phyloP scores from a whole-genome alignment of 2,888 invertebrate species.

The Sialis lutaria region DNA sequence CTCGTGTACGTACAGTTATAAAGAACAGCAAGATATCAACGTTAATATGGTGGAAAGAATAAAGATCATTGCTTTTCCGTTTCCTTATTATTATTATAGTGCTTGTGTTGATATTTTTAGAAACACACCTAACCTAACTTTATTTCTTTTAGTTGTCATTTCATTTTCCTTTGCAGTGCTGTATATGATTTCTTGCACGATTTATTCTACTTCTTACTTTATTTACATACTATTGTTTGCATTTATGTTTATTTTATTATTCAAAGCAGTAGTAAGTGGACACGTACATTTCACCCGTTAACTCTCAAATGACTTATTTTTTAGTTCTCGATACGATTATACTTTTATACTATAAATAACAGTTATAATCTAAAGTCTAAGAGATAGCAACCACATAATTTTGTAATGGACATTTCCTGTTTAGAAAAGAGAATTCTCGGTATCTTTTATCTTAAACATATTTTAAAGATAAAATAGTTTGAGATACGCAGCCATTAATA shows the following conservation, averaged over 20 bases:
- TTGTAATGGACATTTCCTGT: too few relatives aligned
- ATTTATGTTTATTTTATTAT: neutral
- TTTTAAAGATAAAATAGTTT: too few relatives aligned
- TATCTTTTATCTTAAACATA: too few relatives aligned
- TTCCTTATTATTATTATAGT: conserved; percentile 3
- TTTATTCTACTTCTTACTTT: conserved; percentile 1
- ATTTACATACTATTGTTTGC: conserved; percentile 3
- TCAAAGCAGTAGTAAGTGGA: too few relatives aligned
- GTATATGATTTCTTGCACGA: conserved; percentile 3
- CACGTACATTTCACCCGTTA: too few relatives aligned
- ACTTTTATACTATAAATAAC: too few relatives aligned
- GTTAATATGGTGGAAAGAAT: neutral
- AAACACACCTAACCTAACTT: conserved; percentile 6
- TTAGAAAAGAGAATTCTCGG: too few relatives aligned
- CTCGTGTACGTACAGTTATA: neutral
- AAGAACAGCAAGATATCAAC: neutral
- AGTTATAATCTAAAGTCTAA: too few relatives aligned
- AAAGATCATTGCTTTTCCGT: conserved; percentile 4
- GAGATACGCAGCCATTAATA: too few relatives aligned
- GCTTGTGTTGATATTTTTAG: conserved; percentile 5
- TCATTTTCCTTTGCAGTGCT: neutral
- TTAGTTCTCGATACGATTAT: too few relatives aligned
- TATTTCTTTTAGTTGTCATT: neutral
- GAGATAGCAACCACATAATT: too few relatives aligned
- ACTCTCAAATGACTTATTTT: too few relatives aligned